Conservation (phyloP, 2,113 vertebrate species). For the Galeopterus variegatus region DNA sequence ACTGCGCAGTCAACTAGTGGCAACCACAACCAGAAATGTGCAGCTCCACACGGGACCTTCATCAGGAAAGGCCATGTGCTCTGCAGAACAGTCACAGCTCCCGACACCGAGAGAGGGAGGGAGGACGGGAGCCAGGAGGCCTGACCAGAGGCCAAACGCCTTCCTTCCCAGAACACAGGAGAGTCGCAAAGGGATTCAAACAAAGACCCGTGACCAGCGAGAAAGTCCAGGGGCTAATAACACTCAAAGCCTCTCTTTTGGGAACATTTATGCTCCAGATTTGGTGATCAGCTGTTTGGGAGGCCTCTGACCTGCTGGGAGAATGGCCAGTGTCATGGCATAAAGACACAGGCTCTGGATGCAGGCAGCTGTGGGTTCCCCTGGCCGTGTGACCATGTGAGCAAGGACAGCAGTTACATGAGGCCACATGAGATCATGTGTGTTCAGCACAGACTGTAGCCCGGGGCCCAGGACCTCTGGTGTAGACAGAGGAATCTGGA, state of each 20-base stretch:
- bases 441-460: neutral
- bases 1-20: neutral
- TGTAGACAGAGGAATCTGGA: neutral
- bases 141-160: neutral
- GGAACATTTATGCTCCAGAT: neutral
- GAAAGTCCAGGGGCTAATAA: neutral
- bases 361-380: neutral
- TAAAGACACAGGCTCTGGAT: neutral
- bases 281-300: neutral
- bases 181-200: neutral
- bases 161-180: neutral
- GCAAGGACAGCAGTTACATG: neutral
- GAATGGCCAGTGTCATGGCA: neutral
- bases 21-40: neutral
- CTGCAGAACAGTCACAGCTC: neutral
- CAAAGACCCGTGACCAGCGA: neutral
- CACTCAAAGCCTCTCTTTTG: neutral
- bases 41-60: neutral
- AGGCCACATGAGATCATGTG: neutral
- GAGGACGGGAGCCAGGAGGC: neutral
- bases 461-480: neutral
- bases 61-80: neutral
- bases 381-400: neutral
- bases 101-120: neutral
- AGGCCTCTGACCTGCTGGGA: neutral